Percentiles rank a stretch among this genome's conserved stretches.
phyloP scores from a whole-genome alignment of 2,113 vertebrate genomes.

The Antidorcas marsupialis region DNA sequence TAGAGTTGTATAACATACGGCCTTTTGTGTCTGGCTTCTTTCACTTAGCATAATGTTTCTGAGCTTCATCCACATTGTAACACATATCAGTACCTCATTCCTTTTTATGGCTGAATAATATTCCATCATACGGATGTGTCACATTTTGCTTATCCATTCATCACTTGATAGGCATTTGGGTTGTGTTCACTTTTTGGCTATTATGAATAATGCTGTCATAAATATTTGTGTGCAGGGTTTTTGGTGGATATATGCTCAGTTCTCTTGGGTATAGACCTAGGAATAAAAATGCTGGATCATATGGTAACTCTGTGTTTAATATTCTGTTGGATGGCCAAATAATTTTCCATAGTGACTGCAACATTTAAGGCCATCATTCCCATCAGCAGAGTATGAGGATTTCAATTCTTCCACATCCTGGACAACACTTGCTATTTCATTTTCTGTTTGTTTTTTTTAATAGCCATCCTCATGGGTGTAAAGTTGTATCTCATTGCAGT shows the following conservation, averaged over 20 bases:
- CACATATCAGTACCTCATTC: not conserved
- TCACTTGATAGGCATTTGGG: not conserved
- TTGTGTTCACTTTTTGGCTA: not conserved
- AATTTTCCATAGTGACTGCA: not conserved
- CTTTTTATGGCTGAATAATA: conserved; percentile 30
- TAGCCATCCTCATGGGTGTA: not conserved
- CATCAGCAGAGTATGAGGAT: not conserved
- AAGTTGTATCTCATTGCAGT: not conserved
- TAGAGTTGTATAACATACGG: not conserved
- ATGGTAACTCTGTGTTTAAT: not conserved
- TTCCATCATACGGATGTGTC: not conserved
- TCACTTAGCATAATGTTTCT: not conserved
- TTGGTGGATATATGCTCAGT: not conserved
- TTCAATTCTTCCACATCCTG: not conserved
- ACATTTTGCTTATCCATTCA: not conserved
- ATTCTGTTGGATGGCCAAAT: not conserved
- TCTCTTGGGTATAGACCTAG: not conserved
- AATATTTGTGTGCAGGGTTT: not conserved
- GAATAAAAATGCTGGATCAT: not conserved
- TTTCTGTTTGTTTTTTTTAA: not conserved
- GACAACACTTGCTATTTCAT: not conserved
- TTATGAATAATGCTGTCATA: not conserved
- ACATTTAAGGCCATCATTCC: not conserved
- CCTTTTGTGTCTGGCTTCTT: not conserved
- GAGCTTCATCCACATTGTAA: not conserved